These are phyloP conservation scores for Neotoxoptera formosana DNA, from an alignment of 1,140 invertebrate genomes.

Conservation along the genomic window DNA sequence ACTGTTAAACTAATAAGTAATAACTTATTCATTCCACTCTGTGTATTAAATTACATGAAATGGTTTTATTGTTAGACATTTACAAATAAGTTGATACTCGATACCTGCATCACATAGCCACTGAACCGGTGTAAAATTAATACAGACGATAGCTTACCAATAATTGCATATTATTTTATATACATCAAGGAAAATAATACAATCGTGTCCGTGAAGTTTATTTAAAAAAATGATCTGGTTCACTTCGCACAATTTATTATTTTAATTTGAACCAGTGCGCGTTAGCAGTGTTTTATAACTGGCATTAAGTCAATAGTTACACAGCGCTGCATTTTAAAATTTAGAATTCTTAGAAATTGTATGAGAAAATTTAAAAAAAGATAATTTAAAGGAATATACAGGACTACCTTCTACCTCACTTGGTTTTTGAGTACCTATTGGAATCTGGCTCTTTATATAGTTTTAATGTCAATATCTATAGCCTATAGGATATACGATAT, in stretches of 20 bases:
- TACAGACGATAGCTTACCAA: neutral
- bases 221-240: neutral
- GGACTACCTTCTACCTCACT: no score
- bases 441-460: neutral
- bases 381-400: neutral
- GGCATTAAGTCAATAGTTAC: neutral
- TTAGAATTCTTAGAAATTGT: neutral
- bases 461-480: neutral
- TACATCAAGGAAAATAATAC: neutral
- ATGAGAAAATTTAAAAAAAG: neutral
- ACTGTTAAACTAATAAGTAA: neutral
- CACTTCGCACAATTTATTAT: neutral
- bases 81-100: neutral
- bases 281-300: neutral
- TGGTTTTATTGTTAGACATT: neutral
- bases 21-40: neutral
- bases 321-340: neutral
- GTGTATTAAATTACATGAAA: neutral
- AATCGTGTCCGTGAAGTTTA: neutral
- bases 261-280: neutral
- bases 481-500: neutral
- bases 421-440: neutral
- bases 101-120: neutral
- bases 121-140: neutral
- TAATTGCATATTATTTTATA: neutral